These are phyloP conservation scores for Synergus itoensis DNA, from an alignment of 2,888 invertebrate genomes.

Conservation along the genomic window DNA sequence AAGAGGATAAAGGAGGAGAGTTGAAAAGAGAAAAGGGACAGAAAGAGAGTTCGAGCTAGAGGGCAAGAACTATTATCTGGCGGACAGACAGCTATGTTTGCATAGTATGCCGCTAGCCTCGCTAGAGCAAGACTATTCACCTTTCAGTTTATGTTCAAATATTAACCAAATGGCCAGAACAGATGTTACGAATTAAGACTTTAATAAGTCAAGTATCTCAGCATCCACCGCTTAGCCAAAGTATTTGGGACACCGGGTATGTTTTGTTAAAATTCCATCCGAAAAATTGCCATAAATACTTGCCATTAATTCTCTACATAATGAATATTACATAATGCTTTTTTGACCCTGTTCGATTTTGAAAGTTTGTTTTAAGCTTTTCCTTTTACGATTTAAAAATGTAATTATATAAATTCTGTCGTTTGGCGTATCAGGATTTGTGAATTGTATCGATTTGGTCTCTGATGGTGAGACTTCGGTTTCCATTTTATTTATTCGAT, in stretches of 20 bases:
- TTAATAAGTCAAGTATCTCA: constrained; percentile 9
- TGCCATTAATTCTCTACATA: no score
- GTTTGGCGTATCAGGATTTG: no score
- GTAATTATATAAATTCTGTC: no score
- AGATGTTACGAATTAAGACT: constrained; percentile 32
- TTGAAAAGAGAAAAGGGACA: not conserved
- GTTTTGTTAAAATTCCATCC: not conserved
- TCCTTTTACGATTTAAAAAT: no score
- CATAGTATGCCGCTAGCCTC: constrained; percentile 16
- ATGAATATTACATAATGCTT: no score
- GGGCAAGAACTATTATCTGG: constrained; percentile 12
- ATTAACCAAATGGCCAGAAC: constrained; percentile 34
- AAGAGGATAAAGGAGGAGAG: not conserved
- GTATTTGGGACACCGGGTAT: not conserved
- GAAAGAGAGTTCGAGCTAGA: not conserved
- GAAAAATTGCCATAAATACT: not conserved
- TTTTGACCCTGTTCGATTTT: not conserved
- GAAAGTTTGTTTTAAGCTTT: no score
- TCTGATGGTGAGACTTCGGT: not conserved
- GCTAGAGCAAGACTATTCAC: constrained; percentile 21
- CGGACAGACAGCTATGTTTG: constrained; percentile 24
- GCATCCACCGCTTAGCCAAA: not conserved
- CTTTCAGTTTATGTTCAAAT: constrained; percentile 30
- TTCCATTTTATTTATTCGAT: constrained; percentile 27
- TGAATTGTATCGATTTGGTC: not conserved